phyloP scores from a whole-genome alignment of 2,888 invertebrate species.

The Lepeophtheirus nordmannii region DNA sequence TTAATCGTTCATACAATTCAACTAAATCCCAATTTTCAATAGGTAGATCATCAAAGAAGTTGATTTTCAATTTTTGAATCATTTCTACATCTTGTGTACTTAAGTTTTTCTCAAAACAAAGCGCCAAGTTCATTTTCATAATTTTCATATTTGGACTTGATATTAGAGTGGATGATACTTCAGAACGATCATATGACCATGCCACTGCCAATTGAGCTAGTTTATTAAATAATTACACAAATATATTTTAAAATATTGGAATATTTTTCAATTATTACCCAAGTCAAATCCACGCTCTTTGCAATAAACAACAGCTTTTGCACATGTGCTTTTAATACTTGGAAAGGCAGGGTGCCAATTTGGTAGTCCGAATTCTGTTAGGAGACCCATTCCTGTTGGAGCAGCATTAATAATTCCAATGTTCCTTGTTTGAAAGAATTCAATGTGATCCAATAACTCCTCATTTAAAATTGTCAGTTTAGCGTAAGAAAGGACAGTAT shows the following conservation, averaged over 20 bases:
- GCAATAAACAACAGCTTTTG: conserved; percentile 40
- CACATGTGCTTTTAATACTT: conserved; percentile 46
- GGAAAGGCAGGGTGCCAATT: conserved; percentile 63
- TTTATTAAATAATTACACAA: neutral
- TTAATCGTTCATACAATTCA: neutral
- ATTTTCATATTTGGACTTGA: neutral
- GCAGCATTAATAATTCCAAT: conserved; percentile 71
- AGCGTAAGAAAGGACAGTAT: conserved; percentile 58
- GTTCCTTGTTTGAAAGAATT: conserved; percentile 35
- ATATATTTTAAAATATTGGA: neutral
- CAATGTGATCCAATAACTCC: conserved; percentile 17
- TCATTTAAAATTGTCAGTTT: conserved; percentile 60
- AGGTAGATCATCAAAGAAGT: neutral
- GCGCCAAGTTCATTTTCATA: neutral
- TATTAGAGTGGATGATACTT: neutral
- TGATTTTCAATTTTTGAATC: neutral
- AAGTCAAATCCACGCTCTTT: conserved; percentile 27
- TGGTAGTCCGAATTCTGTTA: conserved; percentile 56
- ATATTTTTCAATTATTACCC: conserved; percentile 26
- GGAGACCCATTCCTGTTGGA: conserved; percentile 61
- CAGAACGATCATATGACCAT: neutral
- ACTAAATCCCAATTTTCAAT: neutral
- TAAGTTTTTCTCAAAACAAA: neutral
- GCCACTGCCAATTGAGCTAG: neutral
- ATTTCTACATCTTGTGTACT: neutral